These are phyloP conservation scores for Sarcophilus harrisii DNA, from an alignment of 2,797 vertebrate species.

Conservation along the genomic window DNA sequence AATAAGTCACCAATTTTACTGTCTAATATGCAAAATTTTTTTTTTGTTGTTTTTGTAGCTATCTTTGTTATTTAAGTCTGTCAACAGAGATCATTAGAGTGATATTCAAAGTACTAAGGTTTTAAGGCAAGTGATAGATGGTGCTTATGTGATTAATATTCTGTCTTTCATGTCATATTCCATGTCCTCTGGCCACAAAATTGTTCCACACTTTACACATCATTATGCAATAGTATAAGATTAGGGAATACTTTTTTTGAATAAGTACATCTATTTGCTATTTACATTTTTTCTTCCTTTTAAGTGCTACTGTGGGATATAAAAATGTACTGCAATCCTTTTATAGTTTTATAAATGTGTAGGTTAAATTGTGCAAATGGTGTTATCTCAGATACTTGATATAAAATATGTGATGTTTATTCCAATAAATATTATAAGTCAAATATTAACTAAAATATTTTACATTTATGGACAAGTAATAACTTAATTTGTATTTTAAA, in stretches of 20 bases:
- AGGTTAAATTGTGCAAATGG: constrained; percentile 80
- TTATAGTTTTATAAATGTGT: constrained; percentile 76
- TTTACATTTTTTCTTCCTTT: constrained; percentile 81
- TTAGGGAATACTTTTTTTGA: constrained; percentile 63
- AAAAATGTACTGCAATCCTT: constrained; percentile 72
- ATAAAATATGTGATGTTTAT: constrained; percentile 49
- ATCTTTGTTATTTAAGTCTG: neutral
- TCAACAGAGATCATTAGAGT: constrained; percentile 42
- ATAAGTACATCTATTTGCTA: constrained; percentile 66
- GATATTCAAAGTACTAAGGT: constrained; percentile 28
- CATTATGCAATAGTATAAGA: constrained; percentile 61
- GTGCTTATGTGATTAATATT: constrained; percentile 70
- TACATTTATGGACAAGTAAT: neutral
- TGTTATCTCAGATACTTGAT: constrained; percentile 66
- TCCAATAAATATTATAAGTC: constrained; percentile 34
- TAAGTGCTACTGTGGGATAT: constrained; percentile 75
- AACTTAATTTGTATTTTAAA: constrained; percentile 37
- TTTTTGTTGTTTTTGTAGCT: constrained; percentile 16
- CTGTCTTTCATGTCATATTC: constrained; percentile 60
- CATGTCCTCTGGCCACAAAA: constrained; percentile 72
- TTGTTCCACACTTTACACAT: constrained; percentile 73
- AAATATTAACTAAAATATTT: constrained; percentile 29
- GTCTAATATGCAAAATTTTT: constrained; percentile 25
- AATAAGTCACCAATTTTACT: constrained; percentile 57
- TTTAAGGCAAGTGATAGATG: constrained; percentile 68